Evolutionary conservation across 2,113 vertebrate genomes (phyloP), one percentile per base, ranked within the genome.

Genomic region (Ploceus nigricollis): DNA sequence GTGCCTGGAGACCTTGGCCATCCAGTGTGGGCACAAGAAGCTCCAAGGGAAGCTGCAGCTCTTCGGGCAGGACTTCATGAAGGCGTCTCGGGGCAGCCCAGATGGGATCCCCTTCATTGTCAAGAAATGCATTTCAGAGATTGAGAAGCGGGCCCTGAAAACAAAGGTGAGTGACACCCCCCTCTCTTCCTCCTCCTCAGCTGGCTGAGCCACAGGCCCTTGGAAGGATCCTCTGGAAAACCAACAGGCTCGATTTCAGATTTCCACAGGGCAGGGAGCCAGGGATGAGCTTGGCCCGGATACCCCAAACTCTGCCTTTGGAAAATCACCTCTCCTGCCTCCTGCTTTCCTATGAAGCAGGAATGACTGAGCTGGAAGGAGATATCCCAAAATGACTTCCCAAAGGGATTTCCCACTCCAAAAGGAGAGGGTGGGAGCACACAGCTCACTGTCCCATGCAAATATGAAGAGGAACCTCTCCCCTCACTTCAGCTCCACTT

Each of bases 11-110:
- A 99, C 99, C 5, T 94, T 99, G 97, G 98, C 99, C 92, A 99
- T 99, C 95, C 99, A 99, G 92, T 99, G 99, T 1, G 99, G 99
- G 15, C 99, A 99, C 91, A 99, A 99, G 98, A 99, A 99, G 80
- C 98, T 99, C 39, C 99, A 99, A 82, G 99, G 99, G 15, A 99
- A 99, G 71, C 98, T 99, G 78, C 99, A 99, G 97, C 98, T 99
- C 54, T 99, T 99, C 0, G 99, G 99, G 61, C 98, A 98, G 82
- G 99, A 99, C 65, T 99, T 99, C 72, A 72, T 91, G 0, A 98
- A 97, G 87, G 98, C 98, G 0, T 98, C 99, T 8, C 84, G 42
- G 42, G 80, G 94, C 58, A 98, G 98, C 84, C 72, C 97, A 0
- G 99, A 99, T 0, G 97, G 98, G 5, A 98, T 99, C 78, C 99